These are phyloP conservation scores for Eulithis prunata DNA, from an alignment of 2,888 invertebrate species.

Conservation along the genomic window DNA sequence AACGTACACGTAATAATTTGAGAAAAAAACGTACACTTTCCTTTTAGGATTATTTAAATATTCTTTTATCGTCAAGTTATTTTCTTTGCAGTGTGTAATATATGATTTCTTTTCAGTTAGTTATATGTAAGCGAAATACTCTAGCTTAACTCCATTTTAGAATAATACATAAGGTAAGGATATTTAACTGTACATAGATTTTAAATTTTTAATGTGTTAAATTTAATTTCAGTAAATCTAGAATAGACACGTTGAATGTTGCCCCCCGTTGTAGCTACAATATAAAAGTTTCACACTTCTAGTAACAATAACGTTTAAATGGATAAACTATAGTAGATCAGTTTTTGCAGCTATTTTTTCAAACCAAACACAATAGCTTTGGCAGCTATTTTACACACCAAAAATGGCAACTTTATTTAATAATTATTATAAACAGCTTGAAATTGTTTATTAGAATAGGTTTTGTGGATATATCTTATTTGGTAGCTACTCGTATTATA, in stretches of 20 bases:
- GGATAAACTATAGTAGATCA: neutral
- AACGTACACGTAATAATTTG: no score
- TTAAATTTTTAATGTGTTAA: conserved; percentile 21
- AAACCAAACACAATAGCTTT: neutral
- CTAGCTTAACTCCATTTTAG: conserved; percentile 16
- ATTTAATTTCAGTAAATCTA: conserved; percentile 7
- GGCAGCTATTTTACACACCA: conserved; percentile 5
- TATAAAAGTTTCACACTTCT: conserved; percentile 18
- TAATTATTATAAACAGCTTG: neutral
- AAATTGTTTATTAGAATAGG: neutral
- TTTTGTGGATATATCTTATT: neutral
- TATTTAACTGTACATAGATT: conserved; percentile 32
- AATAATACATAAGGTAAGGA: conserved; percentile 6
- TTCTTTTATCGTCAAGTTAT: conserved; percentile 10
- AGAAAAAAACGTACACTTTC: conserved; percentile 7
- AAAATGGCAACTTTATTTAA: neutral
- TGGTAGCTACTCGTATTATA: neutral
- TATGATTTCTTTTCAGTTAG: neutral
- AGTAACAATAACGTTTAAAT: conserved; percentile 6
- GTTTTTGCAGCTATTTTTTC: conserved; percentile 5
- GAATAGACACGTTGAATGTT: conserved; percentile 3
- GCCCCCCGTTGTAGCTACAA: conserved; percentile 31
- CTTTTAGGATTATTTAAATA: conserved; percentile 5
- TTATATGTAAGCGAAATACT: neutral
- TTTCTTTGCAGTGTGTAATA: conserved; percentile 11